A percentile compares a stretch with the other conserved stretches of the same genome.
phyloP scores from a whole-genome alignment of 2,113 vertebrate genomes.

The Amphiprion percula region DNA sequence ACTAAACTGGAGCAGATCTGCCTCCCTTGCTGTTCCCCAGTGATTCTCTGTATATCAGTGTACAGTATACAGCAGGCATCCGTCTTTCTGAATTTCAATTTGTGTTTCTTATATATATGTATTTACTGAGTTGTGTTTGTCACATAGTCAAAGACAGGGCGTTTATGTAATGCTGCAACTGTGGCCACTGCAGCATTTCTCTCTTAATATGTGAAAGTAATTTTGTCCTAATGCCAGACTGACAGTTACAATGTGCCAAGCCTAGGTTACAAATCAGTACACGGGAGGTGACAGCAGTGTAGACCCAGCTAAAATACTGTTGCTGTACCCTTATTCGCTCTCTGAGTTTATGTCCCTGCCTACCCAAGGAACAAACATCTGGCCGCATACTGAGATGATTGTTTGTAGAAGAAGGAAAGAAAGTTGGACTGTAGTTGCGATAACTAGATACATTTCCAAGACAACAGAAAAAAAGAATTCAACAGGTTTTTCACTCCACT shows the following conservation, averaged over 20 bases:
- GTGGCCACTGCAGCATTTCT: constrained; percentile 65
- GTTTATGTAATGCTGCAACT: constrained; percentile 44
- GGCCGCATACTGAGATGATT: constrained; percentile 40
- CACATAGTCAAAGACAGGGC: constrained; percentile 15
- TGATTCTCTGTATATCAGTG: constrained; percentile 1
- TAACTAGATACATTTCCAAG: constrained; percentile 2
- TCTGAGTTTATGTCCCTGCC: constrained; percentile 55
- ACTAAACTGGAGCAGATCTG: constrained; percentile 15
- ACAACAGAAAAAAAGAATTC: constrained; percentile 2
- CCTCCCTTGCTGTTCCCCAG: constrained; percentile 20
- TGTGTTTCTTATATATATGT: not conserved
- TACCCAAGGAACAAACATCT: constrained; percentile 44
- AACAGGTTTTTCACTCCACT: constrained; percentile 20
- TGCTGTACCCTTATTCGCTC: constrained; percentile 58
- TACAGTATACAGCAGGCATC: not conserved
- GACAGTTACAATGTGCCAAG: constrained; percentile 74
- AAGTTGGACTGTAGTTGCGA: constrained; percentile 3
- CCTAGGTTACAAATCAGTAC: constrained; percentile 78
- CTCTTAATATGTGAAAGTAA: constrained; percentile 75
- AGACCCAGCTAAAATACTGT: constrained; percentile 72
- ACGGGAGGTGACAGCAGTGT: constrained; percentile 63
- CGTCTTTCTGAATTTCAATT: constrained; percentile 7
- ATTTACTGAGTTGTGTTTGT: constrained; percentile 22
- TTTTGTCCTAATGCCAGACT: constrained; percentile 73
- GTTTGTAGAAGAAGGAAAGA: constrained; percentile 37